Base-by-base conservation (phyloP, 2,113 vertebrate species). In the Caracal caracal region DNA sequence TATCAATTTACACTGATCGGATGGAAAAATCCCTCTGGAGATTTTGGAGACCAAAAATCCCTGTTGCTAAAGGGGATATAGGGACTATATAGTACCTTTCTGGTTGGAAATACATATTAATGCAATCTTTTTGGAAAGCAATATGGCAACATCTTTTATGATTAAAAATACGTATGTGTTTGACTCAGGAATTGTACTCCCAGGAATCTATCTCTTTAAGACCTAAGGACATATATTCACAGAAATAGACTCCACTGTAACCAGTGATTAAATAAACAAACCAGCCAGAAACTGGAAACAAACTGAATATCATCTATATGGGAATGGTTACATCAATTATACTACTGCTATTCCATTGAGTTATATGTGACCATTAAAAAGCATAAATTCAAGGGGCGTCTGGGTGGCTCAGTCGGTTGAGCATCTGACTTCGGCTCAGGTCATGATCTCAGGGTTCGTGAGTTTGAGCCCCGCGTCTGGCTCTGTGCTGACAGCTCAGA, bases 111-210 rank as follows among this genome's bases (percentile, higher is more conserved):
- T n/a, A 89, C 26, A 4, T 40, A 37, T 35, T 33, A 76, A 71
- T 35, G 5, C 24, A 68, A 30, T 53, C 61, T 75, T 65, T 86
- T 65, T 20, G 43, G 40, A 87, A 93, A 88, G 43, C n/a, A 83
- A 71, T 93, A 33, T 76, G 63, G 43, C 56, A 76, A 81, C 12
- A 65, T 83, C 37, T 93, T 65, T 61, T 82, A 86, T 17, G 28
- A 82, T 76, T 95, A 87, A 93, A 94, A 91, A 79, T 75, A 59
- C 9, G 65, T 40, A 56, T 16, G 33, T 81, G 47, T 89, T 87
- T 94, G 68, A 91, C 56, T 30, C 47, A 22, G 24, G 90, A 93
- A 40, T 90, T 28, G 9, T 17, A 43, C 33, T 65, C 66, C 73
- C 28, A 59, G 43, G 20, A 83, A 84, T 83, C 75, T 71, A 22